Conservation (phyloP, 2,888 invertebrate species). For the Empis stercorea region DNA sequence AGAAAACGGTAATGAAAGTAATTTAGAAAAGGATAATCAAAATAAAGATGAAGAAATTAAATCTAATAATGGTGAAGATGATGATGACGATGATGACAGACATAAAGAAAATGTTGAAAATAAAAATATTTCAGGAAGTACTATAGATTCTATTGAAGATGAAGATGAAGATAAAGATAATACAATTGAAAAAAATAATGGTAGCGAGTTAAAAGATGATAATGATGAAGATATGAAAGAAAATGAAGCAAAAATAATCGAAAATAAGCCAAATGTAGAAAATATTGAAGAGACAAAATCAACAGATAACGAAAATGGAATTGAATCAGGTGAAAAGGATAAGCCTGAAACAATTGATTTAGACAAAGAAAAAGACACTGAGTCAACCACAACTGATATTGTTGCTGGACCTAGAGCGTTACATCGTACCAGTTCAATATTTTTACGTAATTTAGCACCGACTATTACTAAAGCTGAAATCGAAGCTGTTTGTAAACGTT, state of each 20-base stretch:
- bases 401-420: constrained; percentile 48
- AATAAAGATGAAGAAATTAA: constrained; percentile 11
- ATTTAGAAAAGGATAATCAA: constrained; percentile 9
- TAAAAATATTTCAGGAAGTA: too few species aligned
- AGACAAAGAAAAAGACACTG: constrained; percentile 36
- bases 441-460: constrained; percentile 89
- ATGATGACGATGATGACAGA: constrained; percentile 16
- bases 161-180: neutral
- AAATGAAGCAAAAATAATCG: constrained; percentile 25
- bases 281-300: constrained; percentile 19
- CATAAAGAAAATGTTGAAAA: constrained; percentile 3
- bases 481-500: constrained; percentile 85
- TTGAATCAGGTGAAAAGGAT: constrained; percentile 11
- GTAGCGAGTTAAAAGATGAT: constrained; percentile 14
- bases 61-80: constrained; percentile 18
- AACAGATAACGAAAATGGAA: constrained; percentile 14
- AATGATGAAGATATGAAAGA: constrained; percentile 12
- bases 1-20: constrained; percentile 11
- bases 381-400: constrained; percentile 32
- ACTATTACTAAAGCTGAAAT: constrained; percentile 94
- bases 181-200: constrained; percentile 9
- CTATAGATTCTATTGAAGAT: neutral
- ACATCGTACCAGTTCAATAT: constrained; percentile 95
- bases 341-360: constrained; percentile 35
- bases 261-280: constrained; percentile 23